These are phyloP conservation scores for Adelphocoris suturalis DNA, from an alignment of 2,888 invertebrate genomes.

Conservation along the genomic window DNA sequence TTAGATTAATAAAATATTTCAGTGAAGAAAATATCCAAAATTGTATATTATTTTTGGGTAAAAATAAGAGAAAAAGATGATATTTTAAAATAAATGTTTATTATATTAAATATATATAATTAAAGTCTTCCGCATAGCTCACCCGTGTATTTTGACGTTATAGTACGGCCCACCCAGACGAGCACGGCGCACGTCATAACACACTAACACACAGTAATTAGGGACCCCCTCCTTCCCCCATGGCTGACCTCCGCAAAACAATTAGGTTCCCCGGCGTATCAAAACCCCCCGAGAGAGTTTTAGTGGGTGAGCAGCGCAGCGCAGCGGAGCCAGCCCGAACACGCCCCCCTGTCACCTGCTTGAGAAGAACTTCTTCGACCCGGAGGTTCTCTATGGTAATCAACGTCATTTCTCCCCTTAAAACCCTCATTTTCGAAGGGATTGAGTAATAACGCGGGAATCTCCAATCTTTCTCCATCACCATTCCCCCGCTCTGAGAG, in stretches of 20 bases:
- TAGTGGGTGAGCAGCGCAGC: constrained; percentile 1
- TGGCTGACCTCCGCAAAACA: constrained; percentile 19
- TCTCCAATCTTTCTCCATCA: neutral
- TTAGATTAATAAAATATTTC: no score
- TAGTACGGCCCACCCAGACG: constrained; percentile 56
- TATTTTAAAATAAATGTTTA: no score
- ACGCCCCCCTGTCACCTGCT: constrained; percentile 58
- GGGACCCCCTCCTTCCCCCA: constrained; percentile 34
- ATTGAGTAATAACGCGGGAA: constrained; percentile 53
- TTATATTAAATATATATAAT: no score
- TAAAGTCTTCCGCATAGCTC: neutral
- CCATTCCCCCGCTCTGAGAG: neutral
- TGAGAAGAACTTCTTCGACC: constrained; percentile 29
- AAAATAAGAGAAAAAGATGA: no score
- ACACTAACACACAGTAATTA: constrained; percentile 53
- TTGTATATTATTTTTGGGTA: no score
- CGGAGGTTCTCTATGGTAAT: constrained; percentile 60
- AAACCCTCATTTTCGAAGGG: neutral
- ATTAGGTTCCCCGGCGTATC: constrained; percentile 34
- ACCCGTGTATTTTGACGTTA: neutral
- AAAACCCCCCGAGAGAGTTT: constrained; percentile 3
- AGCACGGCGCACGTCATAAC: constrained; percentile 57
- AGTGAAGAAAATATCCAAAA: no score
- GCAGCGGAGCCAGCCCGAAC: neutral
- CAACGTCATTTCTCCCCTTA: constrained; percentile 53